Conservation (phyloP, 2,797 vertebrate genomes). For the Prunella strophiata region DNA sequence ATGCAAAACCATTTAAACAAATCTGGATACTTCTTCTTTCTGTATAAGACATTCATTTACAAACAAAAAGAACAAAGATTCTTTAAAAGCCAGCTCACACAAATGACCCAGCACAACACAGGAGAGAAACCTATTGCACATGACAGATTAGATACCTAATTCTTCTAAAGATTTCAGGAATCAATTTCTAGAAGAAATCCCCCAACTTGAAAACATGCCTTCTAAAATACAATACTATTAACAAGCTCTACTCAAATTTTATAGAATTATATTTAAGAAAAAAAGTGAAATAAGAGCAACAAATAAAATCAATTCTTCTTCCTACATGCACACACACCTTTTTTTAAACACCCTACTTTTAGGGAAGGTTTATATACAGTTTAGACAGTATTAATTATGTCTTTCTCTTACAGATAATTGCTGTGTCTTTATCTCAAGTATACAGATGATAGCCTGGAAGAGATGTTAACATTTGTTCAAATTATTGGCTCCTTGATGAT, state of each 20-base stretch:
- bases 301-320: not conserved
- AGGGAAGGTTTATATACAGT: not conserved
- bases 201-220: not conserved
- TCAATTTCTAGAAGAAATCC: not conserved
- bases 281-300: not conserved
- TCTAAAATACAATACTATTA: not conserved
- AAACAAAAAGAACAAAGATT: not conserved
- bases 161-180: not conserved
- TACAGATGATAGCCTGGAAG: not conserved
- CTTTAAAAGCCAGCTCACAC: not conserved
- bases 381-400: not conserved
- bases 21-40: conserved; percentile 90
- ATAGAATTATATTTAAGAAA: not conserved
- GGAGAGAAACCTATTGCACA: not conserved
- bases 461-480: not conserved
- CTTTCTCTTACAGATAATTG: not conserved
- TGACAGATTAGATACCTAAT: not conserved
- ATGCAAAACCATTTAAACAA: conserved; percentile 96
- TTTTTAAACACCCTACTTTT: not conserved
- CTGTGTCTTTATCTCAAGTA: not conserved
- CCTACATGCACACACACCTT: fast-evolving
- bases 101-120: not conserved
- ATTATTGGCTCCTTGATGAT: not conserved
- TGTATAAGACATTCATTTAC: conserved; percentile 49
- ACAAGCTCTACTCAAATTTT: not conserved